Evolutionary conservation across 2,113 vertebrate species (phyloP).

Genomic region (Syngnathus scovelli): DNA sequence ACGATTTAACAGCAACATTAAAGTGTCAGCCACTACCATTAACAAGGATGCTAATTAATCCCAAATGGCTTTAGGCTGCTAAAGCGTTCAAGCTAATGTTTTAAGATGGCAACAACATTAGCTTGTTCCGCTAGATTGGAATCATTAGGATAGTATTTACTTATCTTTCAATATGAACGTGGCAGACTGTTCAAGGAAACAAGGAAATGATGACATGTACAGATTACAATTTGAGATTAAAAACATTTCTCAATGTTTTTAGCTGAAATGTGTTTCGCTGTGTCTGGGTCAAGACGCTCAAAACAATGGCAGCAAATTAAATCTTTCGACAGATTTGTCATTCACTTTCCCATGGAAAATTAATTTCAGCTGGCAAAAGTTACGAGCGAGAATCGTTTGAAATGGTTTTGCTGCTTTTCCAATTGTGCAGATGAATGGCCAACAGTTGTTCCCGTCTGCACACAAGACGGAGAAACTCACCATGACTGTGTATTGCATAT

Average conservation of each 20-base stretch:
- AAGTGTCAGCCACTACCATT: background rate
- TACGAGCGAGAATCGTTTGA: background rate
- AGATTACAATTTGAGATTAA: background rate
- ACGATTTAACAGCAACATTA: background rate
- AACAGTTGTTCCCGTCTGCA: constrained; percentile 33
- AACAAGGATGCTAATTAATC: constrained; percentile 6
- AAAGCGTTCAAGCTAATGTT: background rate
- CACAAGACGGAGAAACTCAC: constrained; percentile 26
- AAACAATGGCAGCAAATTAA: constrained; percentile 24
- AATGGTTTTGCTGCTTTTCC: background rate
- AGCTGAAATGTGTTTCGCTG: background rate
- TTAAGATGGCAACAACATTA: background rate
- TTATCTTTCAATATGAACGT: background rate
- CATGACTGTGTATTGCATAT: constrained; percentile 25
- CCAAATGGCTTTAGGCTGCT: constrained; percentile 1
- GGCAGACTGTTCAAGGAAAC: background rate
- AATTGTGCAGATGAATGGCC: background rate
- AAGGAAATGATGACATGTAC: background rate
- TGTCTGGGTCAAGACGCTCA: constrained; percentile 5
- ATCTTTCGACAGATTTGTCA: background rate
- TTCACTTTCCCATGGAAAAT: background rate
- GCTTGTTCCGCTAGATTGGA: background rate
- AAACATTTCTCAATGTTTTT: background rate
- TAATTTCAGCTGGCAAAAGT: background rate
- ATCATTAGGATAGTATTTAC: background rate